A percentile compares a stretch with the other conserved stretches of the same genome.
Conservation (phyloP, 2,113 vertebrate genomes). For the Etia nguti region DNA sequence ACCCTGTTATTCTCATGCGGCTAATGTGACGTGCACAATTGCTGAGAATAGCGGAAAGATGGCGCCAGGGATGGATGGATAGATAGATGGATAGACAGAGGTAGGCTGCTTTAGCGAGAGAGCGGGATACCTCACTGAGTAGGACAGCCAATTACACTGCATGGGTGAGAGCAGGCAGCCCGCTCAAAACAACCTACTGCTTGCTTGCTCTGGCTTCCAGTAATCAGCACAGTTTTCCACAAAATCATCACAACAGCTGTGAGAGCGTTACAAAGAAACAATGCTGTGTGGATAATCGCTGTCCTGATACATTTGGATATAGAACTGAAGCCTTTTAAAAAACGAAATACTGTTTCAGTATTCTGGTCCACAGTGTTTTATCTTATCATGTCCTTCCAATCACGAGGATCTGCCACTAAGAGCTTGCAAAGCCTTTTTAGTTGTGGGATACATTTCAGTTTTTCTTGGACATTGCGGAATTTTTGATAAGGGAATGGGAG, state of each 20-base stretch:
- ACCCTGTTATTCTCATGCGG: neutral
- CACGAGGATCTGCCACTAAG: neutral
- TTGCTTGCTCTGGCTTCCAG: constrained; percentile 1
- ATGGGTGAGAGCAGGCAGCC: neutral
- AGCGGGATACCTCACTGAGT: constrained; percentile 2
- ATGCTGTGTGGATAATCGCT: neutral
- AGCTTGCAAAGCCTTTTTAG: neutral
- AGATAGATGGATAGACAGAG: neutral
- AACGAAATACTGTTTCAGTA: neutral
- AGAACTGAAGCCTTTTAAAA: neutral
- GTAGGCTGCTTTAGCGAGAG: neutral
- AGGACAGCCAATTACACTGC: constrained; percentile 11
- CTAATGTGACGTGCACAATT: neutral
- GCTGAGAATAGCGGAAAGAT: neutral
- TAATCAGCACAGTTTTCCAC: neutral
- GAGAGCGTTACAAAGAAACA: neutral
- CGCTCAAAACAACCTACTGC: neutral
- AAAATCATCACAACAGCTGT: constrained; percentile 6
- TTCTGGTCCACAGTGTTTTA: neutral
- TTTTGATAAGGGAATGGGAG: constrained; percentile 3
- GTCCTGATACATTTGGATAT: neutral
- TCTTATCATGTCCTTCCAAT: neutral
- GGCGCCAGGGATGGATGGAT: neutral
- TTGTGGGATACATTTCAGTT: neutral
- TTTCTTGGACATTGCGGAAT: neutral